These are phyloP conservation scores for Zygogramma bicolorata DNA, from an alignment of 2,888 invertebrate genomes.

Conservation along the genomic window DNA sequence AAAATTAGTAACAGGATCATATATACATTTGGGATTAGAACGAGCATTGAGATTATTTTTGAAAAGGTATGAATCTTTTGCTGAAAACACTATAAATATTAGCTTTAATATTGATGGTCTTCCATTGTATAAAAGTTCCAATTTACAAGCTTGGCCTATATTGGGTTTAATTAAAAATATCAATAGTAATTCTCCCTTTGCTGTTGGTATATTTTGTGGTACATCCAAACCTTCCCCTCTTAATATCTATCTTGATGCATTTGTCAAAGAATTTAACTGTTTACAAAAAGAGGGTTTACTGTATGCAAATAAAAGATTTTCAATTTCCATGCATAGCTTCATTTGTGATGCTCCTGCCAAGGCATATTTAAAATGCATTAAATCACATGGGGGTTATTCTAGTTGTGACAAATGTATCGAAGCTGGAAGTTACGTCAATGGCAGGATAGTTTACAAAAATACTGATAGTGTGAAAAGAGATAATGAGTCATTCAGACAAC, in stretches of 20 bases:
- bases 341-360: slow-evolving; percentile 32
- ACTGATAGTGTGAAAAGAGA: slow-evolving; percentile 1
- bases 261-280: slow-evolving; percentile 21
- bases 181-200: slow-evolving; percentile 22
- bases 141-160: slow-evolving; percentile 29
- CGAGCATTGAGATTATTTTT: not conserved
- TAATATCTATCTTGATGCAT: slow-evolving; percentile 21
- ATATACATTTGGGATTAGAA: slow-evolving; percentile 15
- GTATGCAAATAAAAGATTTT: slow-evolving; percentile 14
- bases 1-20: slow-evolving; percentile 15
- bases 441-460: slow-evolving; percentile 6
- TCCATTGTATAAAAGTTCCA: slow-evolving; percentile 28
- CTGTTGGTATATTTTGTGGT: slow-evolving; percentile 30
- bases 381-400: slow-evolving; percentile 29
- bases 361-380: slow-evolving; percentile 30
- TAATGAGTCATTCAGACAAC: not conserved
- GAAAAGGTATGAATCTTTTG: not conserved
- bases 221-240: slow-evolving; percentile 20
- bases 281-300: slow-evolving; percentile 22
- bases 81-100: not conserved
- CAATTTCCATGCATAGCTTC: slow-evolving; percentile 20
- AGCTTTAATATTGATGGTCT: slow-evolving; percentile 30
- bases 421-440: slow-evolving; percentile 18
- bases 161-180: slow-evolving; percentile 28
- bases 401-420: slow-evolving; percentile 27